Evolutionary conservation across 2,797 vertebrate species (phyloP).

Genomic region (Tragopan temminckii): DNA sequence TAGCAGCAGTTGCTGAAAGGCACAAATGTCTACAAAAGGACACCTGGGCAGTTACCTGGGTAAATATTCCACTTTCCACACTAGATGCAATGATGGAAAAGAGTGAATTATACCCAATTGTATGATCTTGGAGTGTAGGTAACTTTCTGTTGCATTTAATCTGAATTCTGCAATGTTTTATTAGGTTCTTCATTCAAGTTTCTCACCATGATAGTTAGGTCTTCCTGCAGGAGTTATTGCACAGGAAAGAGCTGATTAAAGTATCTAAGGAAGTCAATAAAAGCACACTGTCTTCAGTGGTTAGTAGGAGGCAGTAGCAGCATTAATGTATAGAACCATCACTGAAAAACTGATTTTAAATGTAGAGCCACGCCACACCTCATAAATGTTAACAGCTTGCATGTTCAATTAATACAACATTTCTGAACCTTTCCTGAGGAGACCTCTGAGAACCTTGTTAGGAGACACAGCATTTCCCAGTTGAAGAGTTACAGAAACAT

Average conservation of each 20-base stretch:
- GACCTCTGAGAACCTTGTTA: neutral
- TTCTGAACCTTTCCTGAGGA: neutral
- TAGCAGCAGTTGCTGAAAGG: neutral
- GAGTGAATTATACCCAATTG: neutral
- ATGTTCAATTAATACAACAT: neutral
- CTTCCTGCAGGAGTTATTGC: neutral
- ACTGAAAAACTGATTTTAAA: neutral
- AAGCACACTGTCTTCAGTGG: neutral
- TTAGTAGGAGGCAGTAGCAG: neutral
- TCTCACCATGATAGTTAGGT: fast-evolving
- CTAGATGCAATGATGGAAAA: neutral
- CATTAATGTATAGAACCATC: neutral
- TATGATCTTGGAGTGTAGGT: neutral
- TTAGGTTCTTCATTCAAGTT: neutral
- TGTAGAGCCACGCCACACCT: neutral
- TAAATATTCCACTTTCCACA: neutral
- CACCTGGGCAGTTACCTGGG: neutral
- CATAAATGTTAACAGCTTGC: neutral
- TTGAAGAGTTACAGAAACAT: neutral
- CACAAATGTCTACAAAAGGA: neutral
- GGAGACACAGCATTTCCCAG: neutral
- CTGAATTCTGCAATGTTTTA: neutral
- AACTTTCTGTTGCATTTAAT: neutral
- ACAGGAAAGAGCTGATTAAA: neutral
- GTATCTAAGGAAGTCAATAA: neutral